These are phyloP conservation scores for Solea senegalensis DNA, from an alignment of 2,113 vertebrate genomes.

Conservation along the genomic window DNA sequence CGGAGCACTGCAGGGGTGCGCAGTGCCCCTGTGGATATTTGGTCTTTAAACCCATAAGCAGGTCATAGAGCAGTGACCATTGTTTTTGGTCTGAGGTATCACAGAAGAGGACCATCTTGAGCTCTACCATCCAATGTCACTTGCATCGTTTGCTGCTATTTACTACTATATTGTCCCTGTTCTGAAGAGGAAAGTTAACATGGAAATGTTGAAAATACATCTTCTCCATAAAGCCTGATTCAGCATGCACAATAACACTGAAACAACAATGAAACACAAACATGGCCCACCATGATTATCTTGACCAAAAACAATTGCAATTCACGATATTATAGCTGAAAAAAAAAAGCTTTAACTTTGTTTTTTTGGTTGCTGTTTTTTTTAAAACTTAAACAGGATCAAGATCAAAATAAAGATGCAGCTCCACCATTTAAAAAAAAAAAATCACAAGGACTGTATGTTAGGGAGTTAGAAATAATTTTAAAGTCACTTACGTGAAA, in stretches of 20 bases:
- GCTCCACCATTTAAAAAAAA: too few species aligned
- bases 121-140: not conserved
- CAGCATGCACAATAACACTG: not conserved
- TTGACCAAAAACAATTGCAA: too few species aligned
- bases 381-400: too few species aligned
- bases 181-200: not conserved
- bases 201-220: not conserved
- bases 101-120: not conserved
- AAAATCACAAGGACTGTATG: too few species aligned
- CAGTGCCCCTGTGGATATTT: conserved; percentile 43
- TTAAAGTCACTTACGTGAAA: too few species aligned
- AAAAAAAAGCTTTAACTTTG: too few species aligned
- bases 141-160: not conserved
- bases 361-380: too few species aligned
- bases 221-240: not conserved
- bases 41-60: conserved; percentile 45
- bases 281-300: too few species aligned
- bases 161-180: not conserved
- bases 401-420: too few species aligned
- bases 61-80: conserved; percentile 47
- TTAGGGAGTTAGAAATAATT: too few species aligned
- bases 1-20: conserved; percentile 58
- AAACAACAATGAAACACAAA: not conserved
- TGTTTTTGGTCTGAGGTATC: conserved; percentile 34
- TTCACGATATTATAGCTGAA: too few species aligned